Evolutionary conservation across 2,888 invertebrate genomes (phyloP).

Genomic region (Synanthedon myopaeformis): DNA sequence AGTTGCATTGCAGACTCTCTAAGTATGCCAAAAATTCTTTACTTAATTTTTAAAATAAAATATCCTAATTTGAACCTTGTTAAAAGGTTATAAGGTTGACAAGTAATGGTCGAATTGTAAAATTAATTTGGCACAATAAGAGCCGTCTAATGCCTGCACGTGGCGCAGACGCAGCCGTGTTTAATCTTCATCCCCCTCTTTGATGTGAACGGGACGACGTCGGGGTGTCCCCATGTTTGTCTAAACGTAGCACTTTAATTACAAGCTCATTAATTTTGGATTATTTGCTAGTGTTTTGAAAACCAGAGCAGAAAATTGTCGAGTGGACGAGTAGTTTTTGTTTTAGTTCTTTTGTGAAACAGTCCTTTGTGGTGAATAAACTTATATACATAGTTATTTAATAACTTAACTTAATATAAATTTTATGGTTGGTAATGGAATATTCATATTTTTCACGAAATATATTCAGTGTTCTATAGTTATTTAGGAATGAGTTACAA

Average conservation of each 20-base stretch:
- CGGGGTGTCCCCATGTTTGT: slow-evolving; percentile 44
- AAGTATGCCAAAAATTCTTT: slow-evolving; percentile 19
- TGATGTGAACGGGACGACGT: slow-evolving; percentile 37
- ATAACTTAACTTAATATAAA: no score
- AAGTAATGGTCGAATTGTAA: slow-evolving; percentile 1
- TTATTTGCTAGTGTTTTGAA: slow-evolving; percentile 38
- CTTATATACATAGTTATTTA: no score
- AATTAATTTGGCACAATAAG: slow-evolving; percentile 18
- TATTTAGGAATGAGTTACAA: no score
- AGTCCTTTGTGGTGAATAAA: no score
- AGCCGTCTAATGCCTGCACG: slow-evolving; percentile 46
- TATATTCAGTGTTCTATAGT: no score
- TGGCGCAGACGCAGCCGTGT: slow-evolving; percentile 60
- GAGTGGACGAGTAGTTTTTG: neutral
- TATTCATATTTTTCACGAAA: no score
- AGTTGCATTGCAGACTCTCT: slow-evolving; percentile 57
- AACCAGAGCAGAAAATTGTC: neutral
- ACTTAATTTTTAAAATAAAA: neutral
- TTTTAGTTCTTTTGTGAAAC: neutral
- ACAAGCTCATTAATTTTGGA: slow-evolving; percentile 64
- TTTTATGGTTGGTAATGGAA: no score
- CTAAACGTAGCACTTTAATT: slow-evolving; percentile 60
- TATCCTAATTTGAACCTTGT: neutral
- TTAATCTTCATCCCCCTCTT: slow-evolving; percentile 58
- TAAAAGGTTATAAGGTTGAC: neutral